Base-by-base conservation (phyloP, 1,140 invertebrate species). In the Drosophila lowei region DNA sequence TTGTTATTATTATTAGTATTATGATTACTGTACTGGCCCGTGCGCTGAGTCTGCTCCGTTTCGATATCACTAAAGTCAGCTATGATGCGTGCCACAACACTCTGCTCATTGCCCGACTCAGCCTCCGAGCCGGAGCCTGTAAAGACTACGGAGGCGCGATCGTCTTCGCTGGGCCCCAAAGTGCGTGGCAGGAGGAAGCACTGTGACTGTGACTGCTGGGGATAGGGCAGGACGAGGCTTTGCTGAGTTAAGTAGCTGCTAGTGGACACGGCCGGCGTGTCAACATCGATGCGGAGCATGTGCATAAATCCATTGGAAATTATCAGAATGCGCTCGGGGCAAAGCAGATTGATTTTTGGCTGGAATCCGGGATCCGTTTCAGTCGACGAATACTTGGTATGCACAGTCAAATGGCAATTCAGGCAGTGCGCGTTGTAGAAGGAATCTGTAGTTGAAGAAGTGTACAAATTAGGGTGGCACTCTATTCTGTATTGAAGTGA, bases 271-370 rank as follows among this genome's bases (percentile, higher is more conserved):
- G 49, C 61, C 67, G 75, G 75, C 63, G 84, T 66, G 64, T 90
- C 77, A 13, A 91, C 56, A 50, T 90, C 86, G 21, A 91, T 85
- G 43, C 90, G 88, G 52, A 91, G 55, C 90, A 91, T 91, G 52
- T 91, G 91, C 64, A 91, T 84, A 49, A 91, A 90, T 6, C 91
- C 90, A 72, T 91, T 91, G 0, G 90, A 84, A 46, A 91, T 79
- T 16, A 91, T 85, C 6, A 91, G 52, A 46, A 91, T 86, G n/a
- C 83, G 74, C 41, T 90, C 86, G 0, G 90, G 90, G 38, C 90
- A 91, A 6, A 91, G 79, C 6, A 91, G 71, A 70, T 91, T 91
- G 15, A 91, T 79, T 30, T 77, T 67, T 6, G 91, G 89, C 56
- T 90, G 76, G 34, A 91, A 91, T 41, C 66, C 60, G 15, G 85